phyloP scores from a whole-genome alignment of 2,888 invertebrate species.

The Anodontia alba region DNA sequence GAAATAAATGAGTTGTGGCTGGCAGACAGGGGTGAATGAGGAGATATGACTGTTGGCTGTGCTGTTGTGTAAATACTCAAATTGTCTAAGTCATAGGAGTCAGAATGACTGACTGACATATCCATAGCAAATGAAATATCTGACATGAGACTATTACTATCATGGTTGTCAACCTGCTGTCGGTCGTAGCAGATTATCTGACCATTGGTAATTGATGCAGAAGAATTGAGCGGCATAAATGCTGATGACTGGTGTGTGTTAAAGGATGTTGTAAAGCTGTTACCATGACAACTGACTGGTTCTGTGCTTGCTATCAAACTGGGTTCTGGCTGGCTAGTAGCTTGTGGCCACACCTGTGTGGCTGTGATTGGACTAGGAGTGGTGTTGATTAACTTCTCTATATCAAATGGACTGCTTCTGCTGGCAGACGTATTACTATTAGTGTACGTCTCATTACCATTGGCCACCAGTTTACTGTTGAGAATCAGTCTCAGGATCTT shows the following conservation, averaged over 20 bases:
- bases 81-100: conserved; percentile 5
- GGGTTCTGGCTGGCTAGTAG: background rate
- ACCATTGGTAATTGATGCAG: conserved; percentile 37
- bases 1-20: background rate
- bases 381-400: background rate
- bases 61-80: conserved; percentile 20
- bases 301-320: background rate
- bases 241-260: background rate
- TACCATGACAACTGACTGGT: background rate
- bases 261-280: background rate
- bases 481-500: background rate
- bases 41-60: conserved; percentile 20
- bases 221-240: conserved; percentile 34
- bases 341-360: background rate
- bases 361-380: background rate
- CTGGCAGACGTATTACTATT: background rate
- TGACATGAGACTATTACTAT: background rate
- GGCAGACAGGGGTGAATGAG: background rate
- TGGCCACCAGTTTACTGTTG: background rate
- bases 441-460: too few relatives aligned
- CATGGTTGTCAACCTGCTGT: background rate
- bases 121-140: conserved; percentile 10
- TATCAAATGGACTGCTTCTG: background rate
- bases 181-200: conserved; percentile 8
- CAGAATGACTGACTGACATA: background rate